Base-by-base conservation (phyloP, 2,888 invertebrate genomes). In the Cryptocephalus moraei region DNA sequence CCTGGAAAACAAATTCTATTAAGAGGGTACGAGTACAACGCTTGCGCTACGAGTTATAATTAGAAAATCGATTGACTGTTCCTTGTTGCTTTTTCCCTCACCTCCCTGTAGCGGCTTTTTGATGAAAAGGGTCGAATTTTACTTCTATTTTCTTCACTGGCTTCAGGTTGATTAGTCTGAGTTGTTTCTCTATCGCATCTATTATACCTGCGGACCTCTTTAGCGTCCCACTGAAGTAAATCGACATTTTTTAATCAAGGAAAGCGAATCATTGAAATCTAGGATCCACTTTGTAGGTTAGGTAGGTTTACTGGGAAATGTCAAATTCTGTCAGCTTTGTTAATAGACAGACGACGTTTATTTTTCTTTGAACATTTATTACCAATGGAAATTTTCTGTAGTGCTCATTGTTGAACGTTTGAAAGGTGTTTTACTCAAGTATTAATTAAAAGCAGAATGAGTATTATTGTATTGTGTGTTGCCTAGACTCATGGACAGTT, bases 61-160 rank as follows among this genome's bases (percentile, higher is more conserved):
- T 66, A 55, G 54, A 55, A 56, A 56, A 63, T 64, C 62, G 56
- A 64, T 59, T 60, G 6, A 2, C 22, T 44, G 41, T 46, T 45
- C 33, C 45, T 57, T 59, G 61, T 63, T 62, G 56, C 53, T 49
- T 54, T 46, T 50, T 39, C 47, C 53, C 62, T 63, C 66, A 77
- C 77, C 77, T 74, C 51, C 75, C 75, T 42, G 74, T 77, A 51
- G 72, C 73, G 48, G 82, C 82, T 70, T 83, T 82, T 59, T 81
- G 75, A 58, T 81, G 77, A 69, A 91, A 91, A 4, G 92, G 91
- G 73, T 92, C 91, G 64, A 91, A 91, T 70, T 82, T 81, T 44
- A 90, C 79, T 44, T 80, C 78, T 49, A 92, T 79, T 69, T 80
- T 78, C 61, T 84, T 84, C 0, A 87, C 84, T 39, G 87, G 87